Evolutionary conservation across 2,888 invertebrate genomes (phyloP).

Genomic region (Agrilus biguttatus): DNA sequence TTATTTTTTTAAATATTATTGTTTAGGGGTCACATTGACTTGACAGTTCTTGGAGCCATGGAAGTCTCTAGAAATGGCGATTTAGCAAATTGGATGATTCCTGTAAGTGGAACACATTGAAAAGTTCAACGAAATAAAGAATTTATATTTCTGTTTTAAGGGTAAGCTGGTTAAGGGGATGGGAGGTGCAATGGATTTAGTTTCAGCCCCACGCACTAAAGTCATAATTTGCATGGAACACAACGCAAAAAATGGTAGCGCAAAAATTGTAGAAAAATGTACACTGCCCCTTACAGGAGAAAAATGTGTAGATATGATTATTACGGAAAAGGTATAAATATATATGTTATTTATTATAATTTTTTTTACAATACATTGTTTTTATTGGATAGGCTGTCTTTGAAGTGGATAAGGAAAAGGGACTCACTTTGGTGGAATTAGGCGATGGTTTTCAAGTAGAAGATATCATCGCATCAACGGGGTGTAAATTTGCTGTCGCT

Average conservation of each 20-base stretch:
- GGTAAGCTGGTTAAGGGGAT: conserved; percentile 97
- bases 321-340: conserved; percentile 78
- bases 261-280: conserved; percentile 82
- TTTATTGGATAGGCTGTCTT: conserved; percentile 67
- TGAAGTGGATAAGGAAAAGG: conserved; percentile 67
- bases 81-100: conserved; percentile 99
- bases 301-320: conserved; percentile 86
- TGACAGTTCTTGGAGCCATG: conserved; percentile 96
- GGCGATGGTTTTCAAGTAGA: conserved; percentile 78
- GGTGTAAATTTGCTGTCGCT: conserved; percentile 73
- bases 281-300: conserved; percentile 87
- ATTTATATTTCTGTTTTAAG: conserved; percentile 33
- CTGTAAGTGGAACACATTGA: conserved; percentile 44
- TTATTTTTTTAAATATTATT: conserved; percentile 2
- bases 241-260: conserved; percentile 75
- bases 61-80: conserved; percentile 94
- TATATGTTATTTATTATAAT: background rate
- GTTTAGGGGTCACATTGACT: conserved; percentile 77
- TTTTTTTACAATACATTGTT: background rate
- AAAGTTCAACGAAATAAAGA: conserved; percentile 15
- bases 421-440: conserved; percentile 72
- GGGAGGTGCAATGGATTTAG: conserved; percentile 99
- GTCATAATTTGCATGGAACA: conserved; percentile 98
- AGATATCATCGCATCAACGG: conserved; percentile 73
- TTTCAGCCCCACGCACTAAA: conserved; percentile 77